Percentiles rank a stretch among this genome's conserved stretches.
phyloP scores from a whole-genome alignment of 1,140 invertebrate genomes.

The Marisa cornuarietis region DNA sequence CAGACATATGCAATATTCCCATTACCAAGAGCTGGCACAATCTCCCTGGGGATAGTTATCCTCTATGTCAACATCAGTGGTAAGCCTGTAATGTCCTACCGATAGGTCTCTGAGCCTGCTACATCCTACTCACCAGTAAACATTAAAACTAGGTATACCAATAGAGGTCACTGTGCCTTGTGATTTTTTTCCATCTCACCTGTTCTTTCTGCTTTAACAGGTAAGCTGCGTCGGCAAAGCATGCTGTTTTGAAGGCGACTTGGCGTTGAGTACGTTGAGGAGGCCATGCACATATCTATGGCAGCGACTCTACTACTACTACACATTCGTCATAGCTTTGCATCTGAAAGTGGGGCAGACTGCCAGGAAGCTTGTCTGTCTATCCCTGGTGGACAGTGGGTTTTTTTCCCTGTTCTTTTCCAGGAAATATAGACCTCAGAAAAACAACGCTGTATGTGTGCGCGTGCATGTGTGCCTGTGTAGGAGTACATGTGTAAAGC shows the following conservation, averaged over 20 bases:
- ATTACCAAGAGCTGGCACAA: no score
- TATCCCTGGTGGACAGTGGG: not conserved
- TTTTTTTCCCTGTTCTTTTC: not conserved
- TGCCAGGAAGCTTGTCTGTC: not conserved
- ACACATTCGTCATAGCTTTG: not conserved
- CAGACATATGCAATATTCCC: no score
- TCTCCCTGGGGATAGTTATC: no score
- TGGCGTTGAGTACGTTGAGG: no score
- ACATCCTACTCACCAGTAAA: not conserved
- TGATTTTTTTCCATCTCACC: not conserved
- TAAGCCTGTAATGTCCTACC: no score
- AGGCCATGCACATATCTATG: no score
- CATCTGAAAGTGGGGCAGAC: not conserved
- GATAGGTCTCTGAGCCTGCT: not conserved
- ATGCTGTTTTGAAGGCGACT: not conserved
- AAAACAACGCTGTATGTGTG: no score
- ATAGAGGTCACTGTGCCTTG: not conserved
- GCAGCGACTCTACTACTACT: not conserved
- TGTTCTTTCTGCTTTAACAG: not conserved
- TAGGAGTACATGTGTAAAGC: no score
- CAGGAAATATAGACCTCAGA: not conserved
- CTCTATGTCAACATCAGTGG: no score
- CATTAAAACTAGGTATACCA: not conserved
- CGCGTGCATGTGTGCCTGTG: no score
- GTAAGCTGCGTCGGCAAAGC: slow-evolving; percentile 8